These are phyloP conservation scores for Pygoscelis adeliae DNA, from an alignment of 2,113 vertebrate genomes.

Conservation along the genomic window DNA sequence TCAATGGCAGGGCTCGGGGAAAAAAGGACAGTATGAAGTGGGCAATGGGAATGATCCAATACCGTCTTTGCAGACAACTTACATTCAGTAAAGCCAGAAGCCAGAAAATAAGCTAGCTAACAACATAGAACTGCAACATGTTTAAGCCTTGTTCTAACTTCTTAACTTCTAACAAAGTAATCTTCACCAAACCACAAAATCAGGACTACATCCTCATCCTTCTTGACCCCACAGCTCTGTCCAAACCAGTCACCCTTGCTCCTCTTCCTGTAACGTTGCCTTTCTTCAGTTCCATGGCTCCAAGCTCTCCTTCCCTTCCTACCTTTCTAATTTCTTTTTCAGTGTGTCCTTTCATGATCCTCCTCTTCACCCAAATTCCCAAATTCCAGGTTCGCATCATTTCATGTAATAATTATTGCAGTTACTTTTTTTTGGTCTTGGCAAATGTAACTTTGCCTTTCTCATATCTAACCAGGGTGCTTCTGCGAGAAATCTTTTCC, in stretches of 20 bases:
- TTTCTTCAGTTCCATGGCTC: neutral
- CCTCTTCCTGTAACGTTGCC: neutral
- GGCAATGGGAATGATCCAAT: neutral
- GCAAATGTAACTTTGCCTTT: neutral
- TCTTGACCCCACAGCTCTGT: neutral
- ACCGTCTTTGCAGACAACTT: neutral
- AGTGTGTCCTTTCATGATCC: neutral
- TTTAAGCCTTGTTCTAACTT: neutral
- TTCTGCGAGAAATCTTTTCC: neutral
- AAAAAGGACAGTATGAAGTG: neutral
- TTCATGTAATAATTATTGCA: neutral
- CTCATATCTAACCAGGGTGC: neutral
- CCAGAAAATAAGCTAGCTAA: neutral
- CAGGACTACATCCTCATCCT: neutral
- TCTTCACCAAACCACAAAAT: neutral
- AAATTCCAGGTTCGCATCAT: neutral
- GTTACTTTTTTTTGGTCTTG: neutral
- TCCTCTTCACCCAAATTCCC: neutral
- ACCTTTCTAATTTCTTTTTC: neutral
- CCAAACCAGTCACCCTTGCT: neutral
- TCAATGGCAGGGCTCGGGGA: rapidly evolving
- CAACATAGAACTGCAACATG: neutral
- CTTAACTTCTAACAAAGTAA: neutral
- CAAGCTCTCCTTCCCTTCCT: neutral
- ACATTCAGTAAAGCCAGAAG: neutral